Base-by-base conservation (phyloP, 2,888 invertebrate species). In the Chrysolina oricalcia region DNA sequence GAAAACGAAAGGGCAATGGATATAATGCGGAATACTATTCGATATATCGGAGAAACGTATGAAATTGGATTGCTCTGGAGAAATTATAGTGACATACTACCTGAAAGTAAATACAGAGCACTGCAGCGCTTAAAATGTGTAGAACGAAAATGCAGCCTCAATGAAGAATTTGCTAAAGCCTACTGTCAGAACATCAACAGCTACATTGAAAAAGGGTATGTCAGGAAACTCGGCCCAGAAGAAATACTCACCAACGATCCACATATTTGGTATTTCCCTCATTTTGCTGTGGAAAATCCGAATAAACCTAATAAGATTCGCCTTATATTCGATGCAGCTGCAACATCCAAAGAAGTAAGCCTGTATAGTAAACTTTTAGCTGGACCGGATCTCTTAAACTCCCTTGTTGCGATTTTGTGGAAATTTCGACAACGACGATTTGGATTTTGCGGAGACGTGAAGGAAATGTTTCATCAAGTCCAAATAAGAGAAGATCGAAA, bases 261-360 rank as follows among this genome's bases (percentile, higher is more conserved):
- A 19, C 53, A 11, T 53, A 17, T 53, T 19, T 53, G 53, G 53
- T 64, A 64, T 19, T 40, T 64, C 40, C 41, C 41, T 8, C 64
- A 41, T 19, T 64, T 64, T n/a, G 64, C n/a, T 6, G 64, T 40
- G 41, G 11, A 64, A 17, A 64, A 64, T 41, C 41, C 41, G 11
- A 40, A 64, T 64, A 64, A n/a, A n/a, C n/a, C n/a, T n/a, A n/a
- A n/a, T n/a, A n/a, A n/a, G n/a, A n/a, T n/a, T n/a, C n/a, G n/a
- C 35, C 41, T 64, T n/a, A 41, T 64, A n/a, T 64, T 64, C 27
- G 64, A 64, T 35, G 64, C 64, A 64, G 64, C 64, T 5, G 64
- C 64, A 11, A 35, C 40, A 4, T 64, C 64, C 3, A 35, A 19
- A 35, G 64, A 17, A 41, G 17, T 41, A 11, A 64, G 64, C 64